Percentiles rank a stretch among this genome's conserved stretches.
phyloP scores from a whole-genome alignment of 2,888 invertebrate species.

The Ectemnius continuus region DNA sequence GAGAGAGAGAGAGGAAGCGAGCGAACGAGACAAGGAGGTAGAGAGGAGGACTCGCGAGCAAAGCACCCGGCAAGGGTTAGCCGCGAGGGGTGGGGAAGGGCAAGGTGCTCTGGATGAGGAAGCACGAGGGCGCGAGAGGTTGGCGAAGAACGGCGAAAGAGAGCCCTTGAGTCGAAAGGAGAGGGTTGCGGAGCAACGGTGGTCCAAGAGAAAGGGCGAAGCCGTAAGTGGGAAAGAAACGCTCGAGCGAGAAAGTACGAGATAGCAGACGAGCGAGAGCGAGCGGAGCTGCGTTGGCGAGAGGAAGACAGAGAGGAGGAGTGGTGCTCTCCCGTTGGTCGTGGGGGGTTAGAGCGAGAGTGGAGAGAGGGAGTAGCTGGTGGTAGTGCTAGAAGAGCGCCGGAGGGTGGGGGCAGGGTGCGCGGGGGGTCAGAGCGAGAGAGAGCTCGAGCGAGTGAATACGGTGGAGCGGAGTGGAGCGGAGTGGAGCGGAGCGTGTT shows the following conservation, averaged over 20 bases:
- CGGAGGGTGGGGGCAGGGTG: not conserved
- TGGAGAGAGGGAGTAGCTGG: constrained; percentile 17
- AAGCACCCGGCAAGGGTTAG: constrained; percentile 13
- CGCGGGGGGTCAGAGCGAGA: not conserved
- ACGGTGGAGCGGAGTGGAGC: not conserved
- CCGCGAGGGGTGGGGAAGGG: constrained; percentile 18
- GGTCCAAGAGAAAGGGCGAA: constrained; percentile 32
- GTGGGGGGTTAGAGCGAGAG: constrained; percentile 16
- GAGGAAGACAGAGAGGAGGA: constrained; percentile 24
- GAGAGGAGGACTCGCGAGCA: constrained; percentile 10
- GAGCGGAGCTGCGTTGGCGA: constrained; percentile 20
- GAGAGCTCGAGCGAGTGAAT: constrained; percentile 6
- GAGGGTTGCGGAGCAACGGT: constrained; percentile 31
- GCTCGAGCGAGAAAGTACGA: constrained; percentile 12
- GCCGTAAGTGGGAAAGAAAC: constrained; percentile 18
- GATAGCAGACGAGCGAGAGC: constrained; percentile 30
- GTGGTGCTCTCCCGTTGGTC: constrained; percentile 17
- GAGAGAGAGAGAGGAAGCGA: constrained; percentile 10
- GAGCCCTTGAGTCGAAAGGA: not conserved
- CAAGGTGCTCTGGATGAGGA: constrained; percentile 16
- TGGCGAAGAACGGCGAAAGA: not conserved
- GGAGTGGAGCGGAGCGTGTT: no score
- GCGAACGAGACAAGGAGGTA: not conserved
- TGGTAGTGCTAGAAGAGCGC: not conserved
- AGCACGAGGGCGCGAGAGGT: constrained; percentile 23